Evolutionary conservation across 2,113 vertebrate genomes (phyloP), one percentile per base, ranked within the genome.

Genomic region (Sprattus sprattus): DNA sequence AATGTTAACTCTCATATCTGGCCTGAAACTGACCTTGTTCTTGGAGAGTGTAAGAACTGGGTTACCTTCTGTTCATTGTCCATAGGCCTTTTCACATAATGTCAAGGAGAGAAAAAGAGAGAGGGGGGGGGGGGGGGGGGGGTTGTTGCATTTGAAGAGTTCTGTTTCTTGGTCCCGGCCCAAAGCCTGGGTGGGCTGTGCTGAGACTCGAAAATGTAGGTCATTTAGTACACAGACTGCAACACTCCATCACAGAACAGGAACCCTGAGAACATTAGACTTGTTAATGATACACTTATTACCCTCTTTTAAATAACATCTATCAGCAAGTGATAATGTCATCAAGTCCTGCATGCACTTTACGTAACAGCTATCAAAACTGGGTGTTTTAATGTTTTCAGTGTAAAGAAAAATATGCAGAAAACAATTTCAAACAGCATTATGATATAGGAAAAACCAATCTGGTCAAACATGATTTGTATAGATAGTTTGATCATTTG

Each of bases 101-200:
- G 13, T 81, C 60, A 32, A 45, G 60, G 32, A 80, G 67, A 83
- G 71, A 18, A 44, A 16, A 71, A 71, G 82, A 78, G 71, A 39
- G 71, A 10, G 4, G 28, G 28, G 25, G 4, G 28, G 28, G 13
- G 16, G 32, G 39, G 71, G 5, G 18, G 6, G 22, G 22, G 54
- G 54, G 7, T 60, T 39, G 71, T 60, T 39, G 71, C 71, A 28
- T 49, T 83, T 82, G 64, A 82, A 64, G 83, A 86, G 83, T 49
- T 83, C 67, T 81, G 81, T 50, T 50, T 83, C 50, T 82, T 83
- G 71, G 82, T 88, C 84, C 54, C 50, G 85, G 83, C 84, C 87
- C 85, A 86, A 88, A 86, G 52, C 80, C 39, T 60, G 60, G 9
- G 46, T 80, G 83, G 44, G 44, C 78, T 88, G 45, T 67, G 82